phyloP scores from a whole-genome alignment of 2,888 invertebrate genomes.

The Watsonalla cultraria region DNA sequence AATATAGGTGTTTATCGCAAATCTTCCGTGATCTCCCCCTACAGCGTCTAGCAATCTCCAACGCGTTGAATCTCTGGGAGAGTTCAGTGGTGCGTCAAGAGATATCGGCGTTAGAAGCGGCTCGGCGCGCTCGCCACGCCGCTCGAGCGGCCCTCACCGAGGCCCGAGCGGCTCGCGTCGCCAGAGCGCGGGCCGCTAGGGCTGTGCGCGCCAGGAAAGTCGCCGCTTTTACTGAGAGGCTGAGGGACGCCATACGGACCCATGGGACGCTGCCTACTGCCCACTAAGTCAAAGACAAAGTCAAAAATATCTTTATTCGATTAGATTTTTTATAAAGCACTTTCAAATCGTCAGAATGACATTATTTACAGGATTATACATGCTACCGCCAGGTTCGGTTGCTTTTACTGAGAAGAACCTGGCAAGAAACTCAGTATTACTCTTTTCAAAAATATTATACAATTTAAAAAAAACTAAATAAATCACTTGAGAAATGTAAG shows the following conservation, averaged over 20 bases:
- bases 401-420: no score
- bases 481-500: no score
- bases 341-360: no score
- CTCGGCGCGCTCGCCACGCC: slow-evolving; percentile 40
- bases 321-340: no score
- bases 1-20: no score
- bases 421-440: no score
- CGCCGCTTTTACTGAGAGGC: slow-evolving; percentile 45
- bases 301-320: no score
- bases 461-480: no score
- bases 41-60: slow-evolving; percentile 58
- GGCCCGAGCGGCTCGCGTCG: slow-evolving; percentile 31
- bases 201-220: slow-evolving; percentile 31
- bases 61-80: slow-evolving; percentile 58
- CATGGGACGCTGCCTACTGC: slow-evolving; percentile 7
- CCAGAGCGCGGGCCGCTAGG: slow-evolving; percentile 30
- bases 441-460: no score
- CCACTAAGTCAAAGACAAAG: slow-evolving; percentile 2
- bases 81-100: slow-evolving; percentile 42
- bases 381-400: no score
- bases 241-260: slow-evolving; percentile 46
- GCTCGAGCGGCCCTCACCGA: slow-evolving; percentile 40
- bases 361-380: no score
- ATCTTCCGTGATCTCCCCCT: not conserved
- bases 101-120: slow-evolving; percentile 39